Percentiles rank a stretch among this genome's conserved stretches.
Conservation (phyloP, 2,113 vertebrate genomes). For the Pholis gunnellus region DNA sequence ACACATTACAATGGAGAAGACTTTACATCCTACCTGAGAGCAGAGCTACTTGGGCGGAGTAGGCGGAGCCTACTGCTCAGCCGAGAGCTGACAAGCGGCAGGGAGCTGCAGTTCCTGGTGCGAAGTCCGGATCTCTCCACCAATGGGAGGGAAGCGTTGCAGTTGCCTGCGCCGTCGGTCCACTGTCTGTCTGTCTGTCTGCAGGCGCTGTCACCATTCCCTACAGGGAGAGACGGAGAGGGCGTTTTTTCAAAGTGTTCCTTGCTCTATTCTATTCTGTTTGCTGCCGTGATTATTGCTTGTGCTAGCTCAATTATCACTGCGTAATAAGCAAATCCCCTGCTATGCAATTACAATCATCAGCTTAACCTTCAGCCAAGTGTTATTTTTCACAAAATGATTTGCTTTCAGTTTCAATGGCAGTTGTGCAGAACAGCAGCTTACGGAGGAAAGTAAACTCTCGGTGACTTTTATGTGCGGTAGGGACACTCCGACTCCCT, state of each 20-base stretch:
- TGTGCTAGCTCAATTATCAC: constrained; percentile 33
- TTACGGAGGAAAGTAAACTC: neutral
- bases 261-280: constrained; percentile 3
- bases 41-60: constrained; percentile 38
- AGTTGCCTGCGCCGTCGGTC: constrained; percentile 39
- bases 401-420: constrained; percentile 25
- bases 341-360: constrained; percentile 30
- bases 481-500: no score
- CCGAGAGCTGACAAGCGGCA: constrained; percentile 53
- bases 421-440: neutral
- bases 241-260: neutral
- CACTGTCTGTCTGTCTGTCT: constrained; percentile 52
- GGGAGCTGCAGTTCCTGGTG: constrained; percentile 50
- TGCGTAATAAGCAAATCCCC: constrained; percentile 18
- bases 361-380: constrained; percentile 37
- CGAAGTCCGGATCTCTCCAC: constrained; percentile 59
- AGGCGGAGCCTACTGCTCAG: constrained; percentile 65
- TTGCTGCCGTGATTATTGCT: constrained; percentile 14
- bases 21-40: constrained; percentile 70
- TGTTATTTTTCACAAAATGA: constrained; percentile 26
- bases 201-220: constrained; percentile 79
- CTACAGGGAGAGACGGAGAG: constrained; percentile 52
- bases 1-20: neutral
- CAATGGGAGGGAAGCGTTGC: constrained; percentile 57
- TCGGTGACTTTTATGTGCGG: no score